phyloP scores from a whole-genome alignment of 2,113 vertebrate species.

The Callopanchax toddi region DNA sequence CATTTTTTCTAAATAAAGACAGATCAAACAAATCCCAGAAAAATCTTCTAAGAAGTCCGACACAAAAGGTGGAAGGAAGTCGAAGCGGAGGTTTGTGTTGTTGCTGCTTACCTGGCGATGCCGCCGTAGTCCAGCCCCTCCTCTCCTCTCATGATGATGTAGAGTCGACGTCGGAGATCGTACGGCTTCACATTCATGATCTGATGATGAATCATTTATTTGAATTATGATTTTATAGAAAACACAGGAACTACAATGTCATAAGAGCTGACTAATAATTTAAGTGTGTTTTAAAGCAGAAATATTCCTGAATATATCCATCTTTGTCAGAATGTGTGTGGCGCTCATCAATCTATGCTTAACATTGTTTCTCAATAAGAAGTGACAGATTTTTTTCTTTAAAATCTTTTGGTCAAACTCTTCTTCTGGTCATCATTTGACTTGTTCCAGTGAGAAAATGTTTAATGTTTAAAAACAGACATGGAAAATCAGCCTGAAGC shows the following conservation, averaged over 20 bases:
- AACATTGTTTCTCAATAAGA: no score
- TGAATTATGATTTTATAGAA: neutral
- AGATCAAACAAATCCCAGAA: neutral
- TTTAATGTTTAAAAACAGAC: no score
- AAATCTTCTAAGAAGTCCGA: neutral
- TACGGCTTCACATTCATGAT: slow-evolving; percentile 99
- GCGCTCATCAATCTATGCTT: no score
- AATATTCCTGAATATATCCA: no score
- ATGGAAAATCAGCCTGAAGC: neutral
- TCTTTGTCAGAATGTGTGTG: no score
- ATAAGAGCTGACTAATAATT: no score
- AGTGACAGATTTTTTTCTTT: no score
- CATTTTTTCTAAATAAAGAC: neutral
- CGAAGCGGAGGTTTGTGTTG: neutral
- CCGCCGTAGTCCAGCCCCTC: slow-evolving; percentile 97
- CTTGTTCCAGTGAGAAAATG: no score
- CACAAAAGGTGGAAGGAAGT: neutral
- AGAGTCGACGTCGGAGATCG: slow-evolving; percentile 92
- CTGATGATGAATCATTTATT: slow-evolving; percentile 63
- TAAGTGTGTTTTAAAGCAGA: no score
- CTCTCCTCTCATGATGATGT: slow-evolving; percentile 98
- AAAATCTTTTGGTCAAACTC: no score
- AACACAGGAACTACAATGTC: no score
- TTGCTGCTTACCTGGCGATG: slow-evolving; percentile 87
- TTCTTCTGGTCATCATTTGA: no score